Evolutionary conservation across 1,140 invertebrate species (phyloP), one percentile per base, ranked within the genome.

Genomic region (Drosophila takahashii): DNA sequence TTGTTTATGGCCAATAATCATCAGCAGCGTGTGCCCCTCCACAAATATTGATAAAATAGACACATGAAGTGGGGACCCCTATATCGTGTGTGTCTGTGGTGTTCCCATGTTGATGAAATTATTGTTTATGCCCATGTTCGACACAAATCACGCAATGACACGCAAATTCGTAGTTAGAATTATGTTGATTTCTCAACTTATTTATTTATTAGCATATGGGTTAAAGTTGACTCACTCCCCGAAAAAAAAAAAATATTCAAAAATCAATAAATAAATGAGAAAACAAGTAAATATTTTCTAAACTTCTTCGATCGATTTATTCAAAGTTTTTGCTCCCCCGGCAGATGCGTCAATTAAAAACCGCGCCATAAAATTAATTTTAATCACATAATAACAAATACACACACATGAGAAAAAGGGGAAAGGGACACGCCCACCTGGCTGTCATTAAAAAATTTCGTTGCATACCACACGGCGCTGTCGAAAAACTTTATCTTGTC

Each of bases 341-440:
- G 48, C 77, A 81, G 65, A 57, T 78, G 77, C 84, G 66, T 89
- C 84, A 90, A 89, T 89, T 89, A 89, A 89, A 89, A 89, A 89
- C 84, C 84, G 84, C 85, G 73, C 69, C 79, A 89, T 89, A 70
- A 89, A 89, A 89, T 89, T 89, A 90, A 89, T 89, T 89, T 89
- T 89, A 89, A 89, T 89, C 84, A 89, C 84, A 89, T 89, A 89
- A 89, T 84, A 89, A 64, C 72, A 74, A 79, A 84, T 87, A 77
- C 56, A 79, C 78, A 74, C 57, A 32, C 39, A 44, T 6, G 8
- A 8, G 7, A 5, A 41, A 5, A n/a, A 15, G 39, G 13, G 44
- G 44, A 27, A 13, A 13, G 37, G 18, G 39, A 15, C 44, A 50
- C 48, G 29, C 54, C 69, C 79, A 83, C 65, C 66, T 87, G 85